phyloP scores from a whole-genome alignment of 1,140 invertebrate genomes.

The Trichoplusia ni region DNA sequence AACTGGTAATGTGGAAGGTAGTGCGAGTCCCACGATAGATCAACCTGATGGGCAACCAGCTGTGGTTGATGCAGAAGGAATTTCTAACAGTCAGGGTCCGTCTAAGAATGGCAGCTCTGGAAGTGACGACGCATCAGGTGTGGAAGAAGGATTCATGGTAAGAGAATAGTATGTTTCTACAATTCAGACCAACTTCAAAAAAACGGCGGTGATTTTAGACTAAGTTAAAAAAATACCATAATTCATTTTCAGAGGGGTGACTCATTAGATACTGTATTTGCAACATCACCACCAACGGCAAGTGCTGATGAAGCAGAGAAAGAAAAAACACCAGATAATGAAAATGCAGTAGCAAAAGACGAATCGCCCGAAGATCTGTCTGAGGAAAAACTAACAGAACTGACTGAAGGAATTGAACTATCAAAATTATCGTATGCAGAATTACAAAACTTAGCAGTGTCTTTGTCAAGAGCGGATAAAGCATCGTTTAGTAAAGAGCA shows the following conservation, averaged over 20 bases:
- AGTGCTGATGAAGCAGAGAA: conserved; percentile 57
- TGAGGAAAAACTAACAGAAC: conserved; percentile 67
- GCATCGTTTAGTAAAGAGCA: conserved; percentile 62
- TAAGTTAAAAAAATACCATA: too few relatives aligned
- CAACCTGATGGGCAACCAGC: conserved; percentile 24
- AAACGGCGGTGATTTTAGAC: too few relatives aligned
- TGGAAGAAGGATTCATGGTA: conserved; percentile 80
- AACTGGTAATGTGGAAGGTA: conserved; percentile 57
- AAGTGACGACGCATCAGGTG: conserved; percentile 73
- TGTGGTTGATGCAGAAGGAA: conserved; percentile 1
- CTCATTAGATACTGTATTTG: conserved; percentile 83
- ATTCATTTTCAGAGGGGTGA: conserved; percentile 80
- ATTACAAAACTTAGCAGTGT: conserved; percentile 69
- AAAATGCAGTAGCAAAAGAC: conserved; percentile 30
- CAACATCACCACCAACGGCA: conserved; percentile 80
- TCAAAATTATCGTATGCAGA: conserved; percentile 68
- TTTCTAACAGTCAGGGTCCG: conserved; percentile 27
- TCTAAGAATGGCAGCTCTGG: conserved; percentile 73
- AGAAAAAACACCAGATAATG: conserved; percentile 29
- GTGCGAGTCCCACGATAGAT: conserved; percentile 22
- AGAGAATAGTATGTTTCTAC: background rate
- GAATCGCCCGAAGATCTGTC: conserved; percentile 52
- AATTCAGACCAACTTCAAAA: too few relatives aligned
- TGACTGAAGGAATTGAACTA: conserved; percentile 69
- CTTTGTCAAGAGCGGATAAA: conserved; percentile 58